Evolutionary conservation across 1,140 invertebrate genomes (phyloP).

Genomic region (Drosophila setifemur): DNA sequence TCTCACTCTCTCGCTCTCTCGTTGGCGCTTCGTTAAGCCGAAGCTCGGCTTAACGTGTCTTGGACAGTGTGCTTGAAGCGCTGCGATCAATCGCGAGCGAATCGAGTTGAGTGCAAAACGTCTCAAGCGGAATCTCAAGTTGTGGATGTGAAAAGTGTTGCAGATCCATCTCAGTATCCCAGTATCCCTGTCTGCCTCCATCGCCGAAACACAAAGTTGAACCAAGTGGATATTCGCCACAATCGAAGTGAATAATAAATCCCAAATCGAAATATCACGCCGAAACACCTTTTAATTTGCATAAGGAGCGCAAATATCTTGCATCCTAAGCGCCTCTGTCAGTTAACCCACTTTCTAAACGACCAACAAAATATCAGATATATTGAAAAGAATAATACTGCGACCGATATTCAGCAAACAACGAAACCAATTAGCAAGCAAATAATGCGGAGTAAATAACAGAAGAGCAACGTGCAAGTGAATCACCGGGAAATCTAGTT

Average conservation of each 20-base stretch:
- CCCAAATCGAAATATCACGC: constrained; percentile 50
- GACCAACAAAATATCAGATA: constrained; percentile 37
- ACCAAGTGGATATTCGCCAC: constrained; percentile 71
- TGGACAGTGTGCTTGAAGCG: neutral
- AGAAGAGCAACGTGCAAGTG: constrained; percentile 59
- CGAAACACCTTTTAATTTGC: constrained; percentile 43
- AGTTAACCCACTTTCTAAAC: constrained; percentile 77
- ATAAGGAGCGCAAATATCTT: constrained; percentile 57
- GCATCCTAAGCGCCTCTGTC: constrained; percentile 55
- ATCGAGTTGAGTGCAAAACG: constrained; percentile 75
- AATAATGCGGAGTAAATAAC: constrained; percentile 51
- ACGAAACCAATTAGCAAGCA: constrained; percentile 72
- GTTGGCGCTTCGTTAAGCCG: constrained; percentile 10
- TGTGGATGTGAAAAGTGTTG: neutral
- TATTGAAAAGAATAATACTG: constrained; percentile 41
- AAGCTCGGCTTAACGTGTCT: constrained; percentile 26
- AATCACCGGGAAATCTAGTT: constrained; percentile 48
- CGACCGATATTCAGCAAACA: constrained; percentile 51
- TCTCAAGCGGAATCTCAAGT: constrained; percentile 57
- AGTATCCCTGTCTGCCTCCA: constrained; percentile 7
- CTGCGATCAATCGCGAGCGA: constrained; percentile 56
- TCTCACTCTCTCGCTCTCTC: neutral
- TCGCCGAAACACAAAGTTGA: constrained; percentile 69
- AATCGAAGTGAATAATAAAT: constrained; percentile 60
- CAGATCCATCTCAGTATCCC: constrained; percentile 9